These are phyloP conservation scores for Melanostigma gelatinosum DNA, from an alignment of 2,113 vertebrate genomes.

Conservation along the genomic window DNA sequence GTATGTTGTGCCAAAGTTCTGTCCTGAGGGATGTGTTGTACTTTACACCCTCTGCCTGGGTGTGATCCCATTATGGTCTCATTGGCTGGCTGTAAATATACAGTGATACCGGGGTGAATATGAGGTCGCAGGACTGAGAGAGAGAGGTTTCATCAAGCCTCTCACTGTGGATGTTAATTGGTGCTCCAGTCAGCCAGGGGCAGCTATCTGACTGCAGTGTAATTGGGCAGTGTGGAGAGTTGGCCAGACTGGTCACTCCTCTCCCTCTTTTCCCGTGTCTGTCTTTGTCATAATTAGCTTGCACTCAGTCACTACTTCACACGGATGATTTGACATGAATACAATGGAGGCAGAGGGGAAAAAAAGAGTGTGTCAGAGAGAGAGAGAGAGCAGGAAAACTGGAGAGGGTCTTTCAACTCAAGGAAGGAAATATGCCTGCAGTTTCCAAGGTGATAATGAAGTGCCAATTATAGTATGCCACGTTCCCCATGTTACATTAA, in stretches of 20 bases:
- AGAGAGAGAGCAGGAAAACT: not conserved
- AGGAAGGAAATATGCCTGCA: not conserved
- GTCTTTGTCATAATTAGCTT: slow-evolving; percentile 52
- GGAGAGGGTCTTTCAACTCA: not conserved
- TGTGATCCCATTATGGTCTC: slow-evolving; percentile 52
- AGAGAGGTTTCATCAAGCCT: slow-evolving; percentile 40
- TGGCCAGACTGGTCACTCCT: slow-evolving; percentile 26
- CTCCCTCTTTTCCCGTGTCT: slow-evolving; percentile 12
- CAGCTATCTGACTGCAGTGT: slow-evolving; percentile 32
- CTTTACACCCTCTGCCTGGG: slow-evolving; percentile 30
- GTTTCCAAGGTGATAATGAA: slow-evolving; percentile 50
- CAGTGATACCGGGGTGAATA: slow-evolving; percentile 33
- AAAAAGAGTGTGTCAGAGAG: slow-evolving; percentile 6
- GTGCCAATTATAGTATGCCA: slow-evolving; percentile 13
- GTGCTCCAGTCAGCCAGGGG: slow-evolving; percentile 34
- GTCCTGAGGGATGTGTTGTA: slow-evolving; percentile 13
- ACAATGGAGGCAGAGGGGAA: slow-evolving; percentile 8
- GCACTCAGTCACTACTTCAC: slow-evolving; percentile 39
- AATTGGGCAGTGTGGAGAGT: slow-evolving; percentile 33
- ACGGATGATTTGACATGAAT: slow-evolving; percentile 48
- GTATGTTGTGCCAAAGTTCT: slow-evolving; percentile 28
- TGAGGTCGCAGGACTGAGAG: slow-evolving; percentile 43
- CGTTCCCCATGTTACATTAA: slow-evolving; percentile 6
- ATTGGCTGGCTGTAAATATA: slow-evolving; percentile 46
- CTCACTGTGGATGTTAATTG: slow-evolving; percentile 53